A percentile compares a stretch with the other conserved stretches of the same genome.
These are phyloP conservation scores for Oncorhynchus masou DNA, from an alignment of 2,113 vertebrate species.

Conservation along the genomic window DNA sequence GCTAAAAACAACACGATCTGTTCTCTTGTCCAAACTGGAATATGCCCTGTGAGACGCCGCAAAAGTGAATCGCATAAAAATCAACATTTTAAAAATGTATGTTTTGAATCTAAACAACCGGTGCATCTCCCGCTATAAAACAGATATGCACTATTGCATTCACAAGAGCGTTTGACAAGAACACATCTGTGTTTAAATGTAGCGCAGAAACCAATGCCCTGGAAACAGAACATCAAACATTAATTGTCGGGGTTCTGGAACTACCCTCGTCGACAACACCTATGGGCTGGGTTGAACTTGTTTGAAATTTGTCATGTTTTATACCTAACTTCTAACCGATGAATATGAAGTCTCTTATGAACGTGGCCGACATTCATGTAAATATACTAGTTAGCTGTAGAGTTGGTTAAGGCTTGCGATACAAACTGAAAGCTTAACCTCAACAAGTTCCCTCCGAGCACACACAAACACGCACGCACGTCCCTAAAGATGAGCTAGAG, in stretches of 20 bases:
- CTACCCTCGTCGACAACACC: neutral
- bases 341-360: no score
- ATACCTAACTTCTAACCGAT: no score
- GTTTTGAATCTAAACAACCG: neutral
- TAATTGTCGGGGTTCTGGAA: slow-evolving; percentile 21
- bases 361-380: no score
- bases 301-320: no score
- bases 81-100: neutral
- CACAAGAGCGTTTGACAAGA: neutral
- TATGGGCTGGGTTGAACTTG: no score
- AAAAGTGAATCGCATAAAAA: neutral
- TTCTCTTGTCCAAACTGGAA: neutral
- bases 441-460: neutral
- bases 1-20: neutral
- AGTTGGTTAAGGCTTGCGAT: no score
- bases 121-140: neutral
- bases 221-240: slow-evolving; percentile 46
- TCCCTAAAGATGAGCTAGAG: neutral
- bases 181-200: slow-evolving; percentile 30
- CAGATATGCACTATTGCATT: neutral
- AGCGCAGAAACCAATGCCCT: slow-evolving; percentile 37
- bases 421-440: slow-evolving; percentile 25
- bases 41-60: neutral
- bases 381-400: no score
- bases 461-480: neutral